Percentiles rank a stretch among this genome's conserved stretches.
Conservation (phyloP, 2,888 invertebrate species). For the Agapostemon virescens region DNA sequence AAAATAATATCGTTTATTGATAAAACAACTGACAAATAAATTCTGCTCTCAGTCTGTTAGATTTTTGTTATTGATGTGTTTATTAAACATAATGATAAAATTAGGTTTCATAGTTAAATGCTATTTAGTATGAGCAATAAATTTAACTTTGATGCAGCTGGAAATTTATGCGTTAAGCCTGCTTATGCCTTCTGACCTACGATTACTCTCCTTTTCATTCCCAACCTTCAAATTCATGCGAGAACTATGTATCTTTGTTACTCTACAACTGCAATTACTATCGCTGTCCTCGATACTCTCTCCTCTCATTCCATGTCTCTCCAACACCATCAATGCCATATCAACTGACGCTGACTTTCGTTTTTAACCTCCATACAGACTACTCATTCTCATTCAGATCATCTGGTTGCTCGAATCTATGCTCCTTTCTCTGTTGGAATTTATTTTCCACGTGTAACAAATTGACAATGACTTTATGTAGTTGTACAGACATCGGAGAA, state of each 20-base stretch:
- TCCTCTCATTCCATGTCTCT: neutral
- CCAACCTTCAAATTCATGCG: neutral
- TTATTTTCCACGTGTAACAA: neutral
- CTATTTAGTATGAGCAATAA: neutral
- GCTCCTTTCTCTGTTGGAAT: neutral
- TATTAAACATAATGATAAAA: no score
- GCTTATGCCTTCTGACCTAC: neutral
- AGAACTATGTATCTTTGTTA: conserved; percentile 22
- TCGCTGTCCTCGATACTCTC: conserved; percentile 28
- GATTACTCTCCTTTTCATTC: neutral
- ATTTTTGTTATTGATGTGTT: no score
- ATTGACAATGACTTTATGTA: neutral
- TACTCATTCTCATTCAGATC: neutral
- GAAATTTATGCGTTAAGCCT: conserved; percentile 16
- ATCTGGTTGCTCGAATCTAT: neutral
- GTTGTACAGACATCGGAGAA: neutral
- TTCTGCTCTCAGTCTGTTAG: no score
- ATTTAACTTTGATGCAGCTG: conserved; percentile 18
- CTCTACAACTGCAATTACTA: neutral
- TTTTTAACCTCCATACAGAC: neutral
- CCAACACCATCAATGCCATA: neutral
- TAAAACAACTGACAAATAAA: no score
- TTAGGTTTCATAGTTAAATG: no score
- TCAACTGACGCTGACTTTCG: neutral
- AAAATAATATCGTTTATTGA: no score